Evolutionary conservation across 2,888 invertebrate species (phyloP), one percentile per base, ranked within the genome.

Genomic region (Chrysopilus asiliformis): DNA sequence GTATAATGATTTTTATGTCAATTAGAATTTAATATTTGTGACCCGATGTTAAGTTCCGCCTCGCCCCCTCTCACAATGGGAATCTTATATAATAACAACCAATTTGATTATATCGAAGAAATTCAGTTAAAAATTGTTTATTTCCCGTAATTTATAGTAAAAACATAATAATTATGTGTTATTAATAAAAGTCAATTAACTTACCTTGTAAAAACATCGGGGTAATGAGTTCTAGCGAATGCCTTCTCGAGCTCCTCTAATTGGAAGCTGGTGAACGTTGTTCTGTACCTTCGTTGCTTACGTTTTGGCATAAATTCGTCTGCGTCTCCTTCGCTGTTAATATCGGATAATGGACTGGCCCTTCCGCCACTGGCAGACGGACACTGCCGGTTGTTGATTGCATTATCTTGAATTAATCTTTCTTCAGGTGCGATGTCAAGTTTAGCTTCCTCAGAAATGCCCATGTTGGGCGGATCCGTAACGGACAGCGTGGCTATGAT

Each of bases 181-280:
- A n/a, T n/a, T n/a, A n/a, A n/a, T n/a, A n/a, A n/a, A n/a, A n/a
- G n/a, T n/a, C n/a, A n/a, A n/a, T n/a, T n/a, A 13, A 25, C 67
- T 66, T 54, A 87, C 89, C 89, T 83, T 28, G 94, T 94, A 66
- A 95, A 95, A 3, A 95, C 94, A 64, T 95, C 95, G 22, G 95
- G 95, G 60, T 95, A 95, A 63, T 95, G 95, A 10, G 95, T 95
- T 57, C 93, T 80, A 3, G 93, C 84, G 66, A 95, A 95, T 0
- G 94, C 93, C 57, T 94, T 94, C 65, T 95, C 94, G 50, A 95
- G 64, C 60, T 95, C 94, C 60, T 95, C 94, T 47, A 95, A 68
- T 62, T 95, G 89, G 56, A 86, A 90, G 54, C 87, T 87, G 30
- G 91, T 90, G 64, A 91, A 91, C 19, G 91, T 91, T n/a, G 91